Conservation (phyloP, 2,797 vertebrate species). For the Diglossa cyanea region DNA sequence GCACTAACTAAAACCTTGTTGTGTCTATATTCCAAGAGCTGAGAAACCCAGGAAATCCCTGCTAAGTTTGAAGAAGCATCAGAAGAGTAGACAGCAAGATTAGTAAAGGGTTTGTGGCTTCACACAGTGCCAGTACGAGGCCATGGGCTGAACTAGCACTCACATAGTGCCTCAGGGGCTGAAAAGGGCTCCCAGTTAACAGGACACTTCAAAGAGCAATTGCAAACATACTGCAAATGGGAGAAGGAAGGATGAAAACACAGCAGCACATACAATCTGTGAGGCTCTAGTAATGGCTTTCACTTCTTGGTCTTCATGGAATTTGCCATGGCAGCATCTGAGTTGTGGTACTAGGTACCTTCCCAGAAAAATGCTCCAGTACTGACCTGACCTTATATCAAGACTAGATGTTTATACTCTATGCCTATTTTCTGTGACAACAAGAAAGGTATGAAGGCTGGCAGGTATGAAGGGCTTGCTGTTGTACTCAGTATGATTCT, state of each 20-base stretch:
- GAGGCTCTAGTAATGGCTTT: not conserved
- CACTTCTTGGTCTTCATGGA: not conserved
- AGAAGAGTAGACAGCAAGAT: not conserved
- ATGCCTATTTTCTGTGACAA: not conserved
- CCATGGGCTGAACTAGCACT: not conserved
- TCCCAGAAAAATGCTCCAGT: not conserved
- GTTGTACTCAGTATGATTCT: not conserved
- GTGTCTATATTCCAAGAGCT: not conserved
- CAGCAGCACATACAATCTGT: not conserved
- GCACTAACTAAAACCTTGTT: not conserved
- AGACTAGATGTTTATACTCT: not conserved
- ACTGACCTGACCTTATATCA: not conserved
- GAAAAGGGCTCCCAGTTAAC: not conserved
- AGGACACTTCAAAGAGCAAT: not conserved
- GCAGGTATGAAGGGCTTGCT: not conserved
- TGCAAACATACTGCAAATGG: not conserved
- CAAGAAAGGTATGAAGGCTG: too few relatives aligned
- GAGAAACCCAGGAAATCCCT: not conserved
- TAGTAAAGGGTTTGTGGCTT: not conserved
- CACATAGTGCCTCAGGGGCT: not conserved
- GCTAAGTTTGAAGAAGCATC: not conserved
- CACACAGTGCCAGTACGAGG: not conserved
- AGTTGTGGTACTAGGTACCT: not conserved
- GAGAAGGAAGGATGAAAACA: not conserved
- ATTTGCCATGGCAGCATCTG: not conserved